phyloP scores from a whole-genome alignment of 2,888 invertebrate species.

The Panzeria rudis region DNA sequence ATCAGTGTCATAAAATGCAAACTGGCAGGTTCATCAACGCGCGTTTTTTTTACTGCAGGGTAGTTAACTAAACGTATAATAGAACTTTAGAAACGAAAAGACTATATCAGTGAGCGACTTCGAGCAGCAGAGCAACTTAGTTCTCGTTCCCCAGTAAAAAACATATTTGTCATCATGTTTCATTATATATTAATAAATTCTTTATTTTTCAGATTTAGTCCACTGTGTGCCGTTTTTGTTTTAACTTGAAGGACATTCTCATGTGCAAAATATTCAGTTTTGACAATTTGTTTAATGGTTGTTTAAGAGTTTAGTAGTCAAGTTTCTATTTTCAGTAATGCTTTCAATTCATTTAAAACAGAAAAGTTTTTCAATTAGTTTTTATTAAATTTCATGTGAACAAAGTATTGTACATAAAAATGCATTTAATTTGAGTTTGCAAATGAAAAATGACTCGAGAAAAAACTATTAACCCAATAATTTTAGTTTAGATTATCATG shows the following conservation, averaged over 20 bases:
- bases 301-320: slow-evolving; percentile 53
- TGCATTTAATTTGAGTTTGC: slow-evolving; percentile 37
- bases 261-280: slow-evolving; percentile 20
- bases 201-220: slow-evolving; percentile 3
- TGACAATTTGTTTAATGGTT: slow-evolving; percentile 57
- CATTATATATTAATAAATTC: slow-evolving; percentile 16
- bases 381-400: slow-evolving; percentile 51
- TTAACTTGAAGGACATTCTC: slow-evolving; percentile 42
- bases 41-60: no score
- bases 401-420: slow-evolving; percentile 14
- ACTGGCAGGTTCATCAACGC: no score
- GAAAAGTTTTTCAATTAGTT: slow-evolving; percentile 51
- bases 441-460: slow-evolving; percentile 4
- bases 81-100: no score
- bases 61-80: no score
- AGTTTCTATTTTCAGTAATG: slow-evolving; percentile 30
- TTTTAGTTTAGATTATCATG: slow-evolving; percentile 61
- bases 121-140: no score
- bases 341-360: slow-evolving; percentile 37
- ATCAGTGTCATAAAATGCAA: no score
- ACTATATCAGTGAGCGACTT: no score
- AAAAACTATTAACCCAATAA: slow-evolving; percentile 65
- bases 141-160: no score
- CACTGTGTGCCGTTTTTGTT: neutral
- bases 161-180: no score